A percentile compares a stretch with the other conserved stretches of the same genome.
phyloP scores from a whole-genome alignment of 2,888 invertebrate genomes.

The Allygus modestus region DNA sequence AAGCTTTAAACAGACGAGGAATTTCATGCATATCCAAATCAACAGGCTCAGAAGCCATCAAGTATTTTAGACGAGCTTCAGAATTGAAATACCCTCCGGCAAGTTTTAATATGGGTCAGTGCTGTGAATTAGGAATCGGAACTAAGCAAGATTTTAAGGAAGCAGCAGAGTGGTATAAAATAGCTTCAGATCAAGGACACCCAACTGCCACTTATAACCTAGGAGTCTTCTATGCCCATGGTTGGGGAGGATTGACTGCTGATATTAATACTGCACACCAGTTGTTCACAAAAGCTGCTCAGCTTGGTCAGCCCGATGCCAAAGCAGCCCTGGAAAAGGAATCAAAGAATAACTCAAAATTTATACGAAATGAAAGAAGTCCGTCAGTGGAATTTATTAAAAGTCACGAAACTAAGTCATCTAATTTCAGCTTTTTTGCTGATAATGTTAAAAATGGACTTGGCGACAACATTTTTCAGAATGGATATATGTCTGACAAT shows the following conservation, averaged over 20 bases:
- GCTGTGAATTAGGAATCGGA: conserved; percentile 83
- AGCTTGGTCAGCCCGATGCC: conserved; percentile 79
- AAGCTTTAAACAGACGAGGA: conserved; percentile 80
- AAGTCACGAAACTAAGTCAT: background rate
- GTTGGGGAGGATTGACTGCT: conserved; percentile 78
- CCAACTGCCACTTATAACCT: conserved; percentile 83
- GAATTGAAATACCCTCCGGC: conserved; percentile 80
- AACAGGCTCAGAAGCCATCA: conserved; percentile 78
- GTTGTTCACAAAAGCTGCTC: conserved; percentile 78
- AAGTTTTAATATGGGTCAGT: conserved; percentile 83
- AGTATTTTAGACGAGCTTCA: conserved; percentile 78
- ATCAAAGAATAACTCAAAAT: background rate
- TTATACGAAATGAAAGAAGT: background rate
- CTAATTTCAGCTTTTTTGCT: background rate
- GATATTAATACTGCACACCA: conserved; percentile 77
- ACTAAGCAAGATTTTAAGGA: conserved; percentile 78
- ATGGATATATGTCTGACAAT: background rate
- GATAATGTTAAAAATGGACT: background rate
- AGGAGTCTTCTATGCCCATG: conserved; percentile 82
- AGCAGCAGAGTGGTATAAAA: conserved; percentile 82
- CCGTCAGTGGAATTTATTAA: background rate
- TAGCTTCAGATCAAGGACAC: conserved; percentile 81
- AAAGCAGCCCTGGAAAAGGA: conserved; percentile 76
- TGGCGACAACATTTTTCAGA: background rate
- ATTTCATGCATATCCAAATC: conserved; percentile 79